Evolutionary conservation across 2,113 vertebrate genomes (phyloP).

Genomic region (Myodes glareolus): DNA sequence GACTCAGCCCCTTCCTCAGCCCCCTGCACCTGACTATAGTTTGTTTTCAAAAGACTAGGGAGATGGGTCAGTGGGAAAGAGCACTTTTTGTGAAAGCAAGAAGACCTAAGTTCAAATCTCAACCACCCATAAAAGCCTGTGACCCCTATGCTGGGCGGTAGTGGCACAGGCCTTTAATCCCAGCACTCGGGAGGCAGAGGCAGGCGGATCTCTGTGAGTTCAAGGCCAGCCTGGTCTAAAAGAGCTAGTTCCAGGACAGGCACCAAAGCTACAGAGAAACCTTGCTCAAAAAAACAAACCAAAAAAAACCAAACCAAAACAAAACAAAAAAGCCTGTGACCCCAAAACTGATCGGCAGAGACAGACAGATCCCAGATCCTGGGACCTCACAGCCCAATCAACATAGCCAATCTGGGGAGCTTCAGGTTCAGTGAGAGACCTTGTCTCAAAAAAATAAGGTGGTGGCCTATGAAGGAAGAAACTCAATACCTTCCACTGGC

Average conservation of each 20-base stretch:
- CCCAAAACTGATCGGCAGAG: background rate
- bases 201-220: no score
- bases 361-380: background rate
- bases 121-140: background rate
- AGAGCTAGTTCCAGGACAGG: no score
- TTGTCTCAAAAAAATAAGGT: background rate
- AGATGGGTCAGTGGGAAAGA: background rate
- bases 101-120: background rate
- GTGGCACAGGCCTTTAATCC: no score
- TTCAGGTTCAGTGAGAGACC: background rate
- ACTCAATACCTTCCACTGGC: background rate
- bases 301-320: no score
- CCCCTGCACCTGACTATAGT: background rate
- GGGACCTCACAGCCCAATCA: background rate
- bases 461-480: background rate
- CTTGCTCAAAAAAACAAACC: no score
- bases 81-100: background rate
- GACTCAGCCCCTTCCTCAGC: background rate
- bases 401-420: background rate
- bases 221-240: no score
- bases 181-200: no score
- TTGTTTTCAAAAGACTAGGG: background rate
- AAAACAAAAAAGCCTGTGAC: background rate
- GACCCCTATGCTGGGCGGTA: background rate
- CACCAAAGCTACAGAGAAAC: no score